These are phyloP conservation scores for Bombus vancouverensis DNA, from an alignment of 1,140 invertebrate species.

Conservation along the genomic window DNA sequence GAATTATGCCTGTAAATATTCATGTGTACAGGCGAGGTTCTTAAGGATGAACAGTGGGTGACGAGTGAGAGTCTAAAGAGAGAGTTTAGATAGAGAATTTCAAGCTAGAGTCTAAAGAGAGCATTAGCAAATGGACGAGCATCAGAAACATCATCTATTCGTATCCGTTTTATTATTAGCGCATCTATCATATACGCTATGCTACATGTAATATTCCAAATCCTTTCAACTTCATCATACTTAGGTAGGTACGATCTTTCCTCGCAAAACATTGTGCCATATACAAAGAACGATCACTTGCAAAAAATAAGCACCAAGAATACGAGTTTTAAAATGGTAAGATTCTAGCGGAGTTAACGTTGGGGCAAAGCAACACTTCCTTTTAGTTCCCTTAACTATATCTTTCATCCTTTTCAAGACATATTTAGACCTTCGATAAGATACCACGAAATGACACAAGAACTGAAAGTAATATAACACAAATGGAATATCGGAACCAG, in stretches of 20 bases:
- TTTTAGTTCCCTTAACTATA: not conserved
- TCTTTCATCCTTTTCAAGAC: not conserved
- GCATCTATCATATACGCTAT: constrained; percentile 13
- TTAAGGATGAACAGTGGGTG: constrained; percentile 21
- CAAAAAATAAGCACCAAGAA: not conserved
- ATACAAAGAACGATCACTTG: not conserved
- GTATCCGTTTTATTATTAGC: constrained; percentile 33
- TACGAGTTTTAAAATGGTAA: not conserved
- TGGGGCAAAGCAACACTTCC: not conserved
- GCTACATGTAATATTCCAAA: constrained; percentile 3
- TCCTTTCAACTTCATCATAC: not conserved
- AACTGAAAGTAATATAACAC: not conserved
- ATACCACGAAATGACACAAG: accelerated
- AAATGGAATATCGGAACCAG: not conserved
- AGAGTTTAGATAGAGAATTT: constrained; percentile 40
- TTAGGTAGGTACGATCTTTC: not conserved
- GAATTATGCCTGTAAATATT: constrained; percentile 11
- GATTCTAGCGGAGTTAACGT: not conserved
- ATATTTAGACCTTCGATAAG: not conserved
- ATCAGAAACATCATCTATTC: constrained; percentile 28
- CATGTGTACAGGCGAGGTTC: not conserved
- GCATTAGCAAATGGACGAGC: constrained; percentile 26
- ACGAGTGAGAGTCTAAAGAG: constrained; percentile 25
- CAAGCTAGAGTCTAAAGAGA: constrained; percentile 25
- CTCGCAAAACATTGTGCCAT: not conserved